Base-by-base conservation (phyloP, 2,797 vertebrate species). In the Pteronotus mesoamericanus region DNA sequence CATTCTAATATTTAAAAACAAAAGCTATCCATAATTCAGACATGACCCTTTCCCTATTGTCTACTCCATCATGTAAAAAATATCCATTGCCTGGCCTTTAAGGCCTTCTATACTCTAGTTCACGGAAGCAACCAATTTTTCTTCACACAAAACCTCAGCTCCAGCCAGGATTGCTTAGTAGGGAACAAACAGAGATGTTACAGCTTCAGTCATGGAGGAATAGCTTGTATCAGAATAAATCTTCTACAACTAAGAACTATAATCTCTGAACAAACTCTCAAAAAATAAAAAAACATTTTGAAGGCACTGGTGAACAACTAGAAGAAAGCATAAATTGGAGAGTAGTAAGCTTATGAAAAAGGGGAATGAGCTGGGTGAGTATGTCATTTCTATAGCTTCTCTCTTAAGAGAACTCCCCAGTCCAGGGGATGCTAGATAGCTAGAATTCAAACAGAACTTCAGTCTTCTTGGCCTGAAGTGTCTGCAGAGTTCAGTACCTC, bases 1-100 rank as follows among this genome's bases (percentile, higher is more conserved):
- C 82, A 79, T 97, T 97, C 96, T 97, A 97, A 96, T 97, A 97
- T 96, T 97, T 97, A 96, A 97, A 97, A 97, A 97, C 97, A 97
- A 97, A 97, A 97, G 92, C 96, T 96, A 97, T 97, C 96, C 93
- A 90, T 97, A 97, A 97, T 91, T 96, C 96, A 94, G 96, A 94
- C 91, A 78, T 95, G 97, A 97, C 95, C 96, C 97, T 92, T 94
- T 96, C 86, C 94, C 88, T 95, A 29, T 55, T 83, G 88, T 94
- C 91, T 92, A 89, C 90, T 94, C 92, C 95, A 78, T 95, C 39
- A 21, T 72, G 86, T 92, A 92, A 96, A 97, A 96, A 97, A 96
- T 96, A 94, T 68, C 96, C 90, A 95, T 59, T 83, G 68, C 79
- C 82, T 95, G 92, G 88, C 82, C 96, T 97, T 96, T 96, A 85